phyloP scores from a whole-genome alignment of 1,140 invertebrate genomes.

The Mactra quadrangularis region DNA sequence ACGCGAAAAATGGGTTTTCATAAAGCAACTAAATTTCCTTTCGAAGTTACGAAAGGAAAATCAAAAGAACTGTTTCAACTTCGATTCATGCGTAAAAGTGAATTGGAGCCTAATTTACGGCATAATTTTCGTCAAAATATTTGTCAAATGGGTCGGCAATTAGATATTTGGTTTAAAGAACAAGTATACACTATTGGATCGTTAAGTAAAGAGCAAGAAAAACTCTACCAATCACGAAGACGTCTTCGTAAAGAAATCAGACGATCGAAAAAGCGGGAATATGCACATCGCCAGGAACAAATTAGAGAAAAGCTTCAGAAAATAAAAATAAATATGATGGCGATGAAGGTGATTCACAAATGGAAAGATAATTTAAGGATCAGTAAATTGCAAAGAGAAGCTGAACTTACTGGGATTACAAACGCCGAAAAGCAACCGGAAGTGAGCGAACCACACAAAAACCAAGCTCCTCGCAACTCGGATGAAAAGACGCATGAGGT shows the following conservation, averaged over 20 bases:
- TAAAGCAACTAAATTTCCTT: slow-evolving; percentile 53
- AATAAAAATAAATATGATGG: slow-evolving; percentile 33
- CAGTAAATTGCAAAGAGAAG: not conserved
- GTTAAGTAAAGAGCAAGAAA: slow-evolving; percentile 56
- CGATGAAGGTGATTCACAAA: slow-evolving; percentile 48
- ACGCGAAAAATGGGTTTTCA: slow-evolving; percentile 24
- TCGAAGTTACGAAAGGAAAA: slow-evolving; percentile 54
- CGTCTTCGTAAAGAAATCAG: slow-evolving; percentile 32
- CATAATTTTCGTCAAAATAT: slow-evolving; percentile 42
- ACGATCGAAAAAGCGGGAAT: slow-evolving; percentile 40
- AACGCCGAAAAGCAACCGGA: slow-evolving; percentile 20
- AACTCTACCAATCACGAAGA: slow-evolving; percentile 30
- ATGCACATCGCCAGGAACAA: slow-evolving; percentile 32
- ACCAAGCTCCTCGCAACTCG: not conserved
- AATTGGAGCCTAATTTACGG: slow-evolving; percentile 33
- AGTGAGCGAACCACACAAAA: slow-evolving; percentile 32
- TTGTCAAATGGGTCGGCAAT: slow-evolving; percentile 44
- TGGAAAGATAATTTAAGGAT: slow-evolving; percentile 49
- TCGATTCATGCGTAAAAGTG: slow-evolving; percentile 54
- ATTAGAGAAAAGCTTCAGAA: slow-evolving; percentile 33
- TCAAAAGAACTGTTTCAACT: slow-evolving; percentile 34
- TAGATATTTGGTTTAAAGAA: slow-evolving; percentile 59
- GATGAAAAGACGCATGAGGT: not conserved
- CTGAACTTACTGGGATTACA: not conserved
- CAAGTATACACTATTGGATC: slow-evolving; percentile 48